A percentile compares a stretch with the other conserved stretches of the same genome.
These are phyloP conservation scores for Rotaria sp. DNA, from an alignment of 2,888 invertebrate species.

Conservation along the genomic window DNA sequence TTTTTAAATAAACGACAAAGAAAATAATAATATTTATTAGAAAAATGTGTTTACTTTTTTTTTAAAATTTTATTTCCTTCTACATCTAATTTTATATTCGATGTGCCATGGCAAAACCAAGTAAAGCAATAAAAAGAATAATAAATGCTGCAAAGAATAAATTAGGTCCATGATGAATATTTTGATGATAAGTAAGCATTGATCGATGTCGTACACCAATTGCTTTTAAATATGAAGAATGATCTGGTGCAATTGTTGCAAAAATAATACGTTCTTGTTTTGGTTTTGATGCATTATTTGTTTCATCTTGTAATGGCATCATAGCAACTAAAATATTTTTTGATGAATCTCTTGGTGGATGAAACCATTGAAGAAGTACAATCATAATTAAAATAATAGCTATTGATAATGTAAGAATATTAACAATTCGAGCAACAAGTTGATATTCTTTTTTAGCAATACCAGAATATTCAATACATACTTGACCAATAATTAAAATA, in stretches of 20 bases:
- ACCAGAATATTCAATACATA: neutral
- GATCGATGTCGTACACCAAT: neutral
- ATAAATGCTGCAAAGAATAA: neutral
- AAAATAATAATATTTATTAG: no score
- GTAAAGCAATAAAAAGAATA: neutral
- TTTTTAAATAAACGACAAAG: no score
- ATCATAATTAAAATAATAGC: neutral
- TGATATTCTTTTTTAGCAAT: neutral
- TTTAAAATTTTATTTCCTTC: neutral
- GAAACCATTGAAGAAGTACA: constrained; percentile 19
- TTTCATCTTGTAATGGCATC: neutral
- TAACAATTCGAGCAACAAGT: neutral
- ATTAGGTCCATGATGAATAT: neutral
- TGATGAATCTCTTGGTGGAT: neutral
- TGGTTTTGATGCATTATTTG: neutral
- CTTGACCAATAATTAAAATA: neutral
- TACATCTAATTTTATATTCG: neutral
- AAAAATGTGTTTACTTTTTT: no score
- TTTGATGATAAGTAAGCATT: neutral
- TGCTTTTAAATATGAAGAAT: neutral
- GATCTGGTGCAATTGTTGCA: neutral
- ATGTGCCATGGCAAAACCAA: neutral
- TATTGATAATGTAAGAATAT: neutral
- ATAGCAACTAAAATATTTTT: neutral
- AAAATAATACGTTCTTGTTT: neutral